A percentile compares a stretch with the other conserved stretches of the same genome.
Evolutionary conservation across 2,888 invertebrate species (phyloP).

Genomic region (Cryptus armator): DNA sequence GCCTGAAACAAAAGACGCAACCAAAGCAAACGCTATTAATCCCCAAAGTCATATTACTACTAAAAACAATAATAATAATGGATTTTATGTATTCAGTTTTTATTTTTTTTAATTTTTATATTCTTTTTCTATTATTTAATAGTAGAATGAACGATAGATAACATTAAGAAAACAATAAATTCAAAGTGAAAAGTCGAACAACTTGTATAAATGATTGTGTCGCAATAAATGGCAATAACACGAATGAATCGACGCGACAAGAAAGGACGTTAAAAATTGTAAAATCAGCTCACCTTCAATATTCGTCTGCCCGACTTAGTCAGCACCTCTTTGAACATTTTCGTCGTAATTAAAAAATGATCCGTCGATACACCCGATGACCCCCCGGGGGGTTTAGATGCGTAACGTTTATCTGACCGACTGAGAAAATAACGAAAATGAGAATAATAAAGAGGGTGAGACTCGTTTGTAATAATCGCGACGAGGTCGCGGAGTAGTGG

Average conservation of each 20-base stretch:
- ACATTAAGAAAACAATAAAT: too few relatives aligned
- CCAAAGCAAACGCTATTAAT: background rate
- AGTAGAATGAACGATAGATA: too few relatives aligned
- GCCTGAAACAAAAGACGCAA: constrained; percentile 73
- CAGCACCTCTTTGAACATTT: constrained; percentile 81
- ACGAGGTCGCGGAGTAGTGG: constrained; percentile 63
- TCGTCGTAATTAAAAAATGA: background rate
- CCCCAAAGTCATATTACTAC: background rate
- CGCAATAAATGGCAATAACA: too few relatives aligned
- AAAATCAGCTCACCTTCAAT: constrained; percentile 78
- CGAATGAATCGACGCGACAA: too few relatives aligned
- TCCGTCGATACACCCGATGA: constrained; percentile 4
- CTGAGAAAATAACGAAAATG: background rate
- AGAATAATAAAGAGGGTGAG: constrained; percentile 25
- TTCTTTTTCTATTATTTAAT: too few relatives aligned
- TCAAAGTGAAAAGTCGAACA: too few relatives aligned
- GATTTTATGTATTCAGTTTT: too few relatives aligned
- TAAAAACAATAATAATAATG: too few relatives aligned
- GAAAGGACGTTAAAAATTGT: too few relatives aligned
- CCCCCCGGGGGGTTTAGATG: background rate
- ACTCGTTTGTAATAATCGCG: constrained; percentile 51
- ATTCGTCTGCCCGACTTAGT: constrained; percentile 82
- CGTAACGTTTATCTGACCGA: background rate
- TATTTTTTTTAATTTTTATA: too few relatives aligned
- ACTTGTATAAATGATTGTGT: too few relatives aligned